Percentiles rank a stretch among this genome's conserved stretches.
phyloP scores from a whole-genome alignment of 1,140 invertebrate species.

The Conus betulinus region DNA sequence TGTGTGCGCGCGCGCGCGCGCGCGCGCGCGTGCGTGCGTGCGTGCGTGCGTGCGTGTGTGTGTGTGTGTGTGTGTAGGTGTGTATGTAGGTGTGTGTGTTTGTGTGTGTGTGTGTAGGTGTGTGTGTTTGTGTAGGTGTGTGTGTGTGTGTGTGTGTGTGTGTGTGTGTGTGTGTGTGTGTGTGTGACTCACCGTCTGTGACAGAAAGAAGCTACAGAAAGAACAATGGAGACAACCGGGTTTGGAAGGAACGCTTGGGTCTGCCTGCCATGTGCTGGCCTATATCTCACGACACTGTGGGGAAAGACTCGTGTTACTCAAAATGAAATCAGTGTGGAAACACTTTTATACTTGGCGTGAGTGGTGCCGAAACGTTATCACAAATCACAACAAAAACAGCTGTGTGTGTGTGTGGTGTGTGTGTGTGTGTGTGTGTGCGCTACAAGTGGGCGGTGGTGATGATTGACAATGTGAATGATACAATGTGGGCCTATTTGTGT shows the following conservation, averaged over 20 bases:
- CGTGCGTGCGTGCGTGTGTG: not conserved
- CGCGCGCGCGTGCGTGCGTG: not conserved
- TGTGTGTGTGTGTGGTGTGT: too few relatives aligned
- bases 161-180: not conserved
- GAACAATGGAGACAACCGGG: too few relatives aligned
- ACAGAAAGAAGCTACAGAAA: not conserved
- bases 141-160: not conserved
- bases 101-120: not conserved
- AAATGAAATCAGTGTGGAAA: not conserved
- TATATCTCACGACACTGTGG: not conserved
- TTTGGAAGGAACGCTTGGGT: not conserved
- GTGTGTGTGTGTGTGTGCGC: too few relatives aligned
- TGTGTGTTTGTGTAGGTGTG: conserved; percentile 16
- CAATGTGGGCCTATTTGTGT: too few relatives aligned
- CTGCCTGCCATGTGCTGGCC: not conserved
- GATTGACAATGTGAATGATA: not conserved
- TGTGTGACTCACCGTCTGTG: not conserved
- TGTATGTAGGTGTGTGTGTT: too few relatives aligned
- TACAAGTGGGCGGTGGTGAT: not conserved
- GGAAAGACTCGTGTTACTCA: not conserved
- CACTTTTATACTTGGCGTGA: not conserved
- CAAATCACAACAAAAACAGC: too few relatives aligned
- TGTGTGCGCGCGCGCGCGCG: conserved; percentile 4
- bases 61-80: not conserved
- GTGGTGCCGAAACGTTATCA: too few relatives aligned